Evolutionary conservation across 2,113 vertebrate species (phyloP).

Genomic region (Dendropsophus ebraccatus): DNA sequence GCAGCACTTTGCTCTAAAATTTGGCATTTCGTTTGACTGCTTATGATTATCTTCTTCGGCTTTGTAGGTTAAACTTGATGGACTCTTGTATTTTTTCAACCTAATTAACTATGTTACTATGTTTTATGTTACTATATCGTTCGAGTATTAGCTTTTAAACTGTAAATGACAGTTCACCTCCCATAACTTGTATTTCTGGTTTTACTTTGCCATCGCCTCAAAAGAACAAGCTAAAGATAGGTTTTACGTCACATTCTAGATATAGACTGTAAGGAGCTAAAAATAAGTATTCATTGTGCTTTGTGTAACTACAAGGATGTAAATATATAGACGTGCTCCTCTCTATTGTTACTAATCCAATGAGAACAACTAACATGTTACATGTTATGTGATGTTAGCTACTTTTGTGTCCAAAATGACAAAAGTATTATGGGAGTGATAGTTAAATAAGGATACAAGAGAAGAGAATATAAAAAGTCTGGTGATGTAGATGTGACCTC

Average conservation of each 20-base stretch:
- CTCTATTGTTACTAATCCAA: not conserved
- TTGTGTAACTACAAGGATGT: no score
- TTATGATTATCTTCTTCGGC: not conserved
- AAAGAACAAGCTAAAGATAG: not conserved
- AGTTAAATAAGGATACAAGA: not conserved
- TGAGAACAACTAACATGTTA: not conserved
- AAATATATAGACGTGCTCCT: not conserved
- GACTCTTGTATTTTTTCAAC: no score
- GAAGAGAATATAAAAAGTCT: not conserved
- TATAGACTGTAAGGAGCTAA: not conserved
- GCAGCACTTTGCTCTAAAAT: not conserved
- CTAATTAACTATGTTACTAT: no score
- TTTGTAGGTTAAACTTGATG: no score
- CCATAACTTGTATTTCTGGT: conserved; percentile 36
- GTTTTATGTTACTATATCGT: no score
- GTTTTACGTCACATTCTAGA: conserved; percentile 2
- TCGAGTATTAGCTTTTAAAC: no score
- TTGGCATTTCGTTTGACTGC: not conserved
- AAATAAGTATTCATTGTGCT: not conserved
- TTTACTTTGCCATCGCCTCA: not conserved
- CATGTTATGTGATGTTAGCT: no score
- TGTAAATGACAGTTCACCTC: conserved; percentile 32
- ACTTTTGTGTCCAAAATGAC: no score
- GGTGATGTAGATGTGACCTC: not conserved
- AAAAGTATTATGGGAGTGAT: not conserved